phyloP scores from a whole-genome alignment of 2,888 invertebrate species.

The Teleiodes luculella region DNA sequence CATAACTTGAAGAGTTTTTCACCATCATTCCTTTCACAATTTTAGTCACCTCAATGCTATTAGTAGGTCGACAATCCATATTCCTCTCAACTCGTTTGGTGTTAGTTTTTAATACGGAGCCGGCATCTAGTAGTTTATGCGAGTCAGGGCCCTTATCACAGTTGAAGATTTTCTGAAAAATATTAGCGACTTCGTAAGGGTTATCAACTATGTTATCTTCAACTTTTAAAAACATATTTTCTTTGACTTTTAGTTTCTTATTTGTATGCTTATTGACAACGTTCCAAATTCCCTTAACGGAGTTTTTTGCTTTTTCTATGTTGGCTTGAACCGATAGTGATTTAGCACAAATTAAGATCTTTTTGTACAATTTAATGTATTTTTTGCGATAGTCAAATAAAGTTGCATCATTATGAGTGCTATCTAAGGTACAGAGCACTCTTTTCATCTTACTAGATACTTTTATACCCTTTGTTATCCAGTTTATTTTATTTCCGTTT shows the following conservation, averaged over 20 bases:
- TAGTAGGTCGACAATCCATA: too few relatives aligned
- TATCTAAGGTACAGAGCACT: not conserved
- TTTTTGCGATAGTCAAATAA: not conserved
- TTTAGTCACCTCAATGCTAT: too few relatives aligned
- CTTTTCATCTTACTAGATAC: too few relatives aligned
- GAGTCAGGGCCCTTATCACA: too few relatives aligned
- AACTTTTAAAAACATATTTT: not conserved
- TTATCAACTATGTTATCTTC: not conserved
- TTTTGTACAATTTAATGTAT: not conserved
- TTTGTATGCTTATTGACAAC: not conserved
- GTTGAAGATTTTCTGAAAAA: too few relatives aligned
- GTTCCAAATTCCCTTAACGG: not conserved
- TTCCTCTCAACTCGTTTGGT: too few relatives aligned
- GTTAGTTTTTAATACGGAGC: too few relatives aligned
- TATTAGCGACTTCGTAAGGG: not conserved
- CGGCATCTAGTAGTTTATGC: too few relatives aligned
- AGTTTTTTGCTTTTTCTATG: not conserved
- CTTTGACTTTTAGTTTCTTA: not conserved
- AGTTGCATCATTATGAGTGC: not conserved
- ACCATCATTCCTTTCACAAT: too few relatives aligned
- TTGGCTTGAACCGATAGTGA: not conserved
- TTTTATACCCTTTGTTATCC: not conserved
- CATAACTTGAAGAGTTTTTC: too few relatives aligned
- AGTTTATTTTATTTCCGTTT: not conserved
- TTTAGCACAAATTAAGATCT: not conserved